phyloP scores from a whole-genome alignment of 2,797 vertebrate species.

The Malacoraja senta region DNA sequence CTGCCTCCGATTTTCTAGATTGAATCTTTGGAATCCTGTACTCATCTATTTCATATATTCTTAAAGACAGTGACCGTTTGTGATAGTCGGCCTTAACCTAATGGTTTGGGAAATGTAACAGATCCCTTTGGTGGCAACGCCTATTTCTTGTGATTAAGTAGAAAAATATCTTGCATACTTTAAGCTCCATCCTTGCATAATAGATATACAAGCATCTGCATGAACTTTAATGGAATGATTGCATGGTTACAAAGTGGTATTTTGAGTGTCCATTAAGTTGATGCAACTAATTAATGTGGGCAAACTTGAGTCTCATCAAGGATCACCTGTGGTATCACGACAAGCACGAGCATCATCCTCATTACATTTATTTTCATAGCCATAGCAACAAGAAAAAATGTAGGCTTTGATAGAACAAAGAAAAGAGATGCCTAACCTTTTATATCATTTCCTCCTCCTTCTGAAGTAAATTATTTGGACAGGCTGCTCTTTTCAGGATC shows the following conservation, averaged over 20 bases:
- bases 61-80: no score
- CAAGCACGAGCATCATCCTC: neutral
- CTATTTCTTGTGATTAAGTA: no score
- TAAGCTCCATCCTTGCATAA: neutral
- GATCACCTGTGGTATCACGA: neutral
- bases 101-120: no score
- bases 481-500: neutral
- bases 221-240: neutral
- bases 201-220: neutral
- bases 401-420: neutral
- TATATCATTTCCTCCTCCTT: neutral
- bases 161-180: no score
- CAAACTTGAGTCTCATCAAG: neutral
- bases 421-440: neutral
- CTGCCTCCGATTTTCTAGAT: no score
- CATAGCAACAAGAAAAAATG: constrained; percentile 8
- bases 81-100: no score
- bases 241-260: neutral
- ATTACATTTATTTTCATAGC: neutral
- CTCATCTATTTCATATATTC: no score
- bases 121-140: no score
- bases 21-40: no score
- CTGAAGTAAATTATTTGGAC: neutral
- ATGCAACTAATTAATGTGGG: neutral
- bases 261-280: neutral